phyloP scores from a whole-genome alignment of 2,888 invertebrate genomes.

The Notocelia uddmanniana region DNA sequence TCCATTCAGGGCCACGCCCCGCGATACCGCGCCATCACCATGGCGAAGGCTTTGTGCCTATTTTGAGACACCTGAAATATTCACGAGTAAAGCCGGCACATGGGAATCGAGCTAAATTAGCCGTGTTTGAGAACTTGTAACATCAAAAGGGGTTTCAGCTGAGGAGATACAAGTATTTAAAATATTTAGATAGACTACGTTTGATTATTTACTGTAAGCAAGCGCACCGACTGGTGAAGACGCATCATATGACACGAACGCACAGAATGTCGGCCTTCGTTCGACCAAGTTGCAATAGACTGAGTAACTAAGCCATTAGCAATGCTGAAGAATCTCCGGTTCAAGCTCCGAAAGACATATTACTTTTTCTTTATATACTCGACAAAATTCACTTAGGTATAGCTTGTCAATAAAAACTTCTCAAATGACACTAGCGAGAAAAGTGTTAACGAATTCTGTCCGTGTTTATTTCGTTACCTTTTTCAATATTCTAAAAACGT shows the following conservation, averaged over 20 bases:
- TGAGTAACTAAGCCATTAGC: no score
- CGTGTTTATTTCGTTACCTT: constrained; percentile 1
- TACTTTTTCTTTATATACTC: no score
- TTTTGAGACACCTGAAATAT: constrained; percentile 17
- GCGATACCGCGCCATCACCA: constrained; percentile 3
- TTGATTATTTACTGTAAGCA: no score
- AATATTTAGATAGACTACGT: no score
- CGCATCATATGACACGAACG: no score
- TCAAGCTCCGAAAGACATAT: background rate
- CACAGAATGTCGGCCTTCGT: no score
- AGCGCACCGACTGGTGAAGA: no score
- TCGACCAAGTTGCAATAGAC: no score
- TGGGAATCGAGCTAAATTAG: constrained; percentile 2
- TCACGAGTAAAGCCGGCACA: background rate
- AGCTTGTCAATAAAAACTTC: background rate
- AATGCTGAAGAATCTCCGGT: background rate
- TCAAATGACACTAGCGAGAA: background rate
- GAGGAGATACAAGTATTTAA: background rate
- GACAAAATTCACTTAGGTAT: background rate
- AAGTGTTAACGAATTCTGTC: background rate
- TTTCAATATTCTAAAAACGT: background rate
- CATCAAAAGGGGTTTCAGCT: background rate
- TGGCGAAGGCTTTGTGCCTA: constrained; percentile 7
- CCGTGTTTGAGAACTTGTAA: background rate
- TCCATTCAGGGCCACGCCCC: constrained; percentile 17